Base-by-base conservation (phyloP, 2,888 invertebrate species). In the Cyrtodaria siliqua region DNA sequence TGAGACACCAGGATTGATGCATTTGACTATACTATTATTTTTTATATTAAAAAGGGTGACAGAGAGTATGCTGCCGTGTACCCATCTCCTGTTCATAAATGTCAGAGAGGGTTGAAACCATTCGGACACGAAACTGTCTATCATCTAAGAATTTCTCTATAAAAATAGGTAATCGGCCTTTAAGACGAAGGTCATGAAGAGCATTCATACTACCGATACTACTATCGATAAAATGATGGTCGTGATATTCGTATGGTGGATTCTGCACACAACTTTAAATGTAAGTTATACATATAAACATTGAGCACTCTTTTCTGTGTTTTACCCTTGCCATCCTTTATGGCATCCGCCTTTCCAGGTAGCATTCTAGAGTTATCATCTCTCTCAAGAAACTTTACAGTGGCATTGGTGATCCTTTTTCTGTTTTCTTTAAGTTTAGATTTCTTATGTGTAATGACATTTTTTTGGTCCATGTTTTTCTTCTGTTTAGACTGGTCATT, bases 261-360 rank as follows among this genome's bases (percentile, higher is more conserved):
- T 49, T 72, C 73, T 12, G 76, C 49, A 12, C 27, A 24, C 38
- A 73, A 73, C 55, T 77, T 73, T n/a, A 47, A 9, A 49, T 77
- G 80, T 4, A 73, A 42, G 33, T 59, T 73, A 44, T 69, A 60
- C 73, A 73, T 59, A 23, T 64, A 77, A 55, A 73, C 80, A 50
- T 72, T 72, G 14, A 80, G 29, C 1, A 80, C 61, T 16, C 67
- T 33, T 49, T 76, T 77, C 38, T 79, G 68, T 18, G 18, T 24
- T 38, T 64, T 63, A 4, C 6, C 40, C 1, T 50, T 71, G n/a
- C 56, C 67, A 27, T 70, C 61, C 49, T 78, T 78, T 26, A 66
- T 56, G 14, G 66, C 42, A 61, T 80, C 69, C 24, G 42, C 66
- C 40, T 81, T 71, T 16, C 70, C 74, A 4, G 68, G 77, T n/a